Conservation (phyloP, 2,888 invertebrate genomes). For the Aleiodes alternator region DNA sequence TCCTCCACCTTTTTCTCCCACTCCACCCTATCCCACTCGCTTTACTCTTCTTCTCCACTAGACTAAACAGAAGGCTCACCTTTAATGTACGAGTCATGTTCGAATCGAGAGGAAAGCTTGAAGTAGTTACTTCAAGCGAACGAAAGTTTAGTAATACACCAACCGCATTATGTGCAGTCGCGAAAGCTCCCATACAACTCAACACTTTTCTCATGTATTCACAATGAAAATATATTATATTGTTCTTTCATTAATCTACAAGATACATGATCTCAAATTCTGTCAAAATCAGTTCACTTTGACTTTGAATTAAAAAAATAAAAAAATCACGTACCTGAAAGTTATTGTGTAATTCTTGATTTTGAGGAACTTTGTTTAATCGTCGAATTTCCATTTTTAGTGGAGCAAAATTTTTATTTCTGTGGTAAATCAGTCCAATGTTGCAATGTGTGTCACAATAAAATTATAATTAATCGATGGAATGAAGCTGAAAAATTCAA, state of each 20-base stretch:
- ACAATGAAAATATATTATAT: background rate
- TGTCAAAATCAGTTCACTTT: no score
- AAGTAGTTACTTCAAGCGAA: conserved; percentile 38
- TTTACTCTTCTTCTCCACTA: conserved; percentile 25
- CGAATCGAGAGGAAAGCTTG: conserved; percentile 58
- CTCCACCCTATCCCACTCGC: background rate
- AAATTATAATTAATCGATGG: no score
- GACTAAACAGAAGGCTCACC: conserved; percentile 54
- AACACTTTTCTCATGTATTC: conserved; percentile 2
- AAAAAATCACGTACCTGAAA: no score
- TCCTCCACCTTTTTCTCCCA: no score
- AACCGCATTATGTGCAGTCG: conserved; percentile 36
- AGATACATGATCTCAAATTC: background rate
- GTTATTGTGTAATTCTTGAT: no score
- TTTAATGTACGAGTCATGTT: conserved; percentile 72
- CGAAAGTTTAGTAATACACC: conserved; percentile 40
- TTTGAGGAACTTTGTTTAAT: no score
- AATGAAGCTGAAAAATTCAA: no score
- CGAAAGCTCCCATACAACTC: conserved; percentile 25
- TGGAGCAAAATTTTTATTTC: no score
- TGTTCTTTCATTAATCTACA: background rate
- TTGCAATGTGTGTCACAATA: no score
- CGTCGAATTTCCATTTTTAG: no score
- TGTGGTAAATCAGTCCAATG: no score
- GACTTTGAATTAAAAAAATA: no score